Evolutionary conservation across 2,797 vertebrate genomes (phyloP), one percentile per base, ranked within the genome.

Genomic region (Anabacerthia variegaticeps): DNA sequence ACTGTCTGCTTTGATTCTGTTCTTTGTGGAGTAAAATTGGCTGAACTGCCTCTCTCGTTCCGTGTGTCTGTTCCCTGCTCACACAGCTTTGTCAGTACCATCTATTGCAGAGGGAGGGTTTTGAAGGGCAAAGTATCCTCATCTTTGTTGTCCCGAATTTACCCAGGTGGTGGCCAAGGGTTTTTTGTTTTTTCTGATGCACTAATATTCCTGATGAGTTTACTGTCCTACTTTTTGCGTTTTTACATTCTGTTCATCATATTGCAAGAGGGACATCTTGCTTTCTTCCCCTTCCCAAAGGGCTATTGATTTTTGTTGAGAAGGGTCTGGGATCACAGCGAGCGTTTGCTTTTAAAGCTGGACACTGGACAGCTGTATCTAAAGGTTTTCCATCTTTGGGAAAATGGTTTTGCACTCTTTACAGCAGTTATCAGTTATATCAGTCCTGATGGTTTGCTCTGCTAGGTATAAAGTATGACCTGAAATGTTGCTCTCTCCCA

Each of bases 391-490:
- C 41, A 43, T 96, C 93, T 97, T 96, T 94, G 81, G 74, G 83
- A 95, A 91, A 71, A 96, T 80, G 77, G 77, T 63, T 96, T 92
- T 92, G 71, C 85, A 62, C 81, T 91, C 76, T 95, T 95, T 87
- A 79, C 88, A 92, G 90, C 91, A 93, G 92, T 96, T 97, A 97
- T 97, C 93, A 80, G 91, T 97, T 96, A 93, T 95, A 97, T 89
- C 94, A 78, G 89, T 95, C 97, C 91, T 87, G 95, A 95, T 89
- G 89, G 95, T 97, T 91, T 54, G 7, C 65, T 79, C 77, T 91
- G 58, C 95, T 94, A 81, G 80, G 81, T 95, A 84, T 90, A 97
- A 98, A 97, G 96, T 93, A 97, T 91, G 93, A 92, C 93, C 92
- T 95, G 95, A 96, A 97, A 94, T 79, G 77, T 73, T 94, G 79